These are phyloP conservation scores for Drosophila fulvimacula DNA, from an alignment of 2,888 invertebrate genomes.

Conservation along the genomic window DNA sequence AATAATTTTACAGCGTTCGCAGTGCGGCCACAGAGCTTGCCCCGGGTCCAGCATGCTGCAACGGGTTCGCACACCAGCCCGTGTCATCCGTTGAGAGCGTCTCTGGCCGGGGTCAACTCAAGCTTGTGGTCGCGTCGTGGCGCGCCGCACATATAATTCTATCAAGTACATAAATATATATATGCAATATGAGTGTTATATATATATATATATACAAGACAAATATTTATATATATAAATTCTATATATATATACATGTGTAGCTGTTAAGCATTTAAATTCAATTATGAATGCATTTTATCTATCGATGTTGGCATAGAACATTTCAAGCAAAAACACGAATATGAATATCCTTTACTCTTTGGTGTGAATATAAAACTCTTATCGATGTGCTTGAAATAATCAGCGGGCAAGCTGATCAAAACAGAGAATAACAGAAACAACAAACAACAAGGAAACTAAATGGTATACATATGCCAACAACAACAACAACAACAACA, in stretches of 20 bases:
- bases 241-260: constrained; percentile 58
- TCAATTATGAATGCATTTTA: constrained; percentile 70
- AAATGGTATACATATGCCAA: constrained; percentile 74
- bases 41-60: constrained; percentile 43
- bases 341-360: constrained; percentile 31
- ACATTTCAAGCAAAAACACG: constrained; percentile 4
- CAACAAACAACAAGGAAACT: constrained; percentile 37
- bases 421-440: not conserved
- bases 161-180: constrained; percentile 28
- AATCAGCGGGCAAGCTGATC: constrained; percentile 47
- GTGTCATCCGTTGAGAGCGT: constrained; percentile 61
- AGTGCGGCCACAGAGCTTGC: constrained; percentile 27
- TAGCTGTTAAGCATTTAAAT: constrained; percentile 73
- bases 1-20: constrained; percentile 29
- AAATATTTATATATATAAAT: constrained; percentile 29
- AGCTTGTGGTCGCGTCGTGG: constrained; percentile 23
- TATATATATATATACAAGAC: constrained; percentile 48
- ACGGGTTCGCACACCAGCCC: constrained; percentile 69
- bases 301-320: constrained; percentile 58
- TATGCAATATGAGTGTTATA: constrained; percentile 42
- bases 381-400: constrained; percentile 66
- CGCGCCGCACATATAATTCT: constrained; percentile 32
- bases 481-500: constrained; percentile 22
- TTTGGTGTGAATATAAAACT: constrained; percentile 14
- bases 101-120: constrained; percentile 24